Conservation (phyloP, 1,140 invertebrate species). For the Zaprionus capensis region DNA sequence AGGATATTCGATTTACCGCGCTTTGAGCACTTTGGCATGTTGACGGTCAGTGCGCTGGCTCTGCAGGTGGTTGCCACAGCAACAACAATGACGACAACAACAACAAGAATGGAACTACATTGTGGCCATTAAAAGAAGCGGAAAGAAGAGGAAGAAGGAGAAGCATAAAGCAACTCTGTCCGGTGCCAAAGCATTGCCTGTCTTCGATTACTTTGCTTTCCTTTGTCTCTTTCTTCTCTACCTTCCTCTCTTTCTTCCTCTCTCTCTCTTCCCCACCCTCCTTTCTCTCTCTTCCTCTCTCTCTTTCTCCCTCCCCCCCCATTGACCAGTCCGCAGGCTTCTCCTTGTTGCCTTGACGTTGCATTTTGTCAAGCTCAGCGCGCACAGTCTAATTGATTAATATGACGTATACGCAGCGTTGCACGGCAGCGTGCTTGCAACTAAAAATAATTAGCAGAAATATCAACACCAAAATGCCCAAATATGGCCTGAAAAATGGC, state of each 20-base stretch:
- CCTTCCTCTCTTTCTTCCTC: neutral
- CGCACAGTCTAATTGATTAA: slow-evolving; percentile 21
- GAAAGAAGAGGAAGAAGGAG: neutral
- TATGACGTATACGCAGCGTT: slow-evolving; percentile 34
- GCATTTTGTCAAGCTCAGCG: slow-evolving; percentile 14
- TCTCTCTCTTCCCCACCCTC: neutral
- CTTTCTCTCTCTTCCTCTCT: neutral
- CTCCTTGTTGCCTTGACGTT: neutral
- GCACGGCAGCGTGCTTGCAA: neutral
- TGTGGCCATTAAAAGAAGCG: neutral
- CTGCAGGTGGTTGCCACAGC: slow-evolving; percentile 27
- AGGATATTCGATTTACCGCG: slow-evolving; percentile 46
- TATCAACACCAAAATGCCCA: neutral
- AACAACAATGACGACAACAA: neutral
- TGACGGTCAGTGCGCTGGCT: slow-evolving; percentile 1
- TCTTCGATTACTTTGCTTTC: no score
- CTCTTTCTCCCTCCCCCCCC: neutral
- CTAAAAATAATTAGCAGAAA: neutral
- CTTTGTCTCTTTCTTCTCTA: neutral
- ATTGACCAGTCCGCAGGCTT: neutral
- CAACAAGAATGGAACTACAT: neutral
- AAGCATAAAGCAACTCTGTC: neutral
- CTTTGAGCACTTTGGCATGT: neutral
- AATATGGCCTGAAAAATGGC: neutral
- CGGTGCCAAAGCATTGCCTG: neutral